Evolutionary conservation across 2,888 invertebrate species (phyloP).

Genomic region (Busseola fusca): DNA sequence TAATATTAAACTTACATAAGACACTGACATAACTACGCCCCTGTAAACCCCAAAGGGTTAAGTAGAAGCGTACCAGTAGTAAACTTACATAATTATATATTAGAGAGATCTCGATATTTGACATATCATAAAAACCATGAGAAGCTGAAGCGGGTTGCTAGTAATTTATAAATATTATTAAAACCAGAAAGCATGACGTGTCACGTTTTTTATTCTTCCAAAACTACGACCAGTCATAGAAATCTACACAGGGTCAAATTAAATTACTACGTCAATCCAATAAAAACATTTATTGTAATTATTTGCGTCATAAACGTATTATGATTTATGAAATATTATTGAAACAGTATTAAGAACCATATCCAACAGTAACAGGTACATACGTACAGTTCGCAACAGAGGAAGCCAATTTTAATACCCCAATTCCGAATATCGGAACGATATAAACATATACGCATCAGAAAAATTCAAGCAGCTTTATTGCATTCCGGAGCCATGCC

Average conservation of each 20-base stretch:
- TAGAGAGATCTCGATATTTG: too few relatives aligned
- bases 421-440: constrained; percentile 20
- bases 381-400: constrained; percentile 13
- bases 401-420: constrained; percentile 36
- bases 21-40: too few relatives aligned
- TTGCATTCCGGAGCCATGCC: constrained; percentile 42
- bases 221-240: neutral
- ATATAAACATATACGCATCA: constrained; percentile 21
- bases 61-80: too few relatives aligned
- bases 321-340: neutral
- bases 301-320: neutral
- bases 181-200: neutral
- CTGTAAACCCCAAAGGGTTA: too few relatives aligned
- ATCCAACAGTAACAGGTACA: neutral
- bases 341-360: neutral
- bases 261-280: neutral
- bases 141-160: neutral
- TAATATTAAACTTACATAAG: neutral
- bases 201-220: neutral
- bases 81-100: too few relatives aligned
- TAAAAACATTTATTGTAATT: neutral
- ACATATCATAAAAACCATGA: too few relatives aligned
- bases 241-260: neutral
- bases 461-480: constrained; percentile 38
- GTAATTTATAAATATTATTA: neutral